Base-by-base conservation (phyloP, 2,113 vertebrate genomes). In the Phrynosoma blainvillii region DNA sequence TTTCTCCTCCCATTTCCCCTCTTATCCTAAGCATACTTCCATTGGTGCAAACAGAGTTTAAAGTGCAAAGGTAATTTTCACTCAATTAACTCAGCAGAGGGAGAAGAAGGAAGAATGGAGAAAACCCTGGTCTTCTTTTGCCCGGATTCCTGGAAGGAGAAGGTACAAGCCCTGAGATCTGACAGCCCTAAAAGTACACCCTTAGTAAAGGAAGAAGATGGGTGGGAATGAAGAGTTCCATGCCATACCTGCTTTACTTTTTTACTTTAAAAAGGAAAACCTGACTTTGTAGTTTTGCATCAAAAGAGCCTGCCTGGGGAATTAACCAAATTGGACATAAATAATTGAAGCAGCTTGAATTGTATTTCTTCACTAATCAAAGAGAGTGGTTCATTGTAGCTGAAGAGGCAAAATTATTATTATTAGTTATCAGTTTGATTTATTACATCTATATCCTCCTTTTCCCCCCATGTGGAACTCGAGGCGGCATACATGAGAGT, bases 361-460 rank as follows among this genome's bases (percentile, higher is more conserved):
- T 86, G 78, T 73, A 68, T 90, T 93, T 90, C 91, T 89, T 90
- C 8, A 36, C 90, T 89, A 81, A 89, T 92, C 92, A 92, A 91
- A 91, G 86, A 32, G 89, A 92, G 88, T 36, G 8, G 85, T 89
- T 86, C 76, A 70, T 36, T 54, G 40, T 25, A 90, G 89, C 85
- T 74, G 84, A 70, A 92, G 85, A 68, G 2, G 79, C 0, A 0
- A 84, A 81, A 81, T 59, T 66, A 66, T 65, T 42, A 66, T 62
- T 59, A 62, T 62, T 80, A 62, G n/a, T 59, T 40, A 82, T 82
- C 32, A 9, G 10, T 68, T 82, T 66, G 77, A 79, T 79, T 79
- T 79, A 79, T 54, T 54, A n/a, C 20, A n/a, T n/a, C 25, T 27
- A 2, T 40, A 56, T 30, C 27, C 11, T n/a, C 27, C 18, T 25